These are phyloP conservation scores for Stegostoma tigrinum DNA, from an alignment of 2,113 vertebrate species.

Conservation along the genomic window DNA sequence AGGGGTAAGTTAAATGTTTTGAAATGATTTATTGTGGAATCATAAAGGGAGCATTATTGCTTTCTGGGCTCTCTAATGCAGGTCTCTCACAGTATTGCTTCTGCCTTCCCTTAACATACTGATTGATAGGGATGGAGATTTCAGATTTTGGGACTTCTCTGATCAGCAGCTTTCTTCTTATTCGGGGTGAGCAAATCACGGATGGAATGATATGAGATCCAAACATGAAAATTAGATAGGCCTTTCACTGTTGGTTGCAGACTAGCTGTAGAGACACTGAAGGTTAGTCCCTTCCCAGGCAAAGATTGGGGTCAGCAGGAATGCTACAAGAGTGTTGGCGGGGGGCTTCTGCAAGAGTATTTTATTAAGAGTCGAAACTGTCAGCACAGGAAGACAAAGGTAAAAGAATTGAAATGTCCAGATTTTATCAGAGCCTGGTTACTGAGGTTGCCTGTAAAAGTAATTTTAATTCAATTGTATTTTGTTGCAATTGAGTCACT, in stretches of 20 bases:
- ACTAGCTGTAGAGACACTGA: neutral
- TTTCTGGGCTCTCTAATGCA: neutral
- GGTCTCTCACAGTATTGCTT: neutral
- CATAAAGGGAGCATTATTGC: neutral
- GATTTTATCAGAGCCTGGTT: neutral
- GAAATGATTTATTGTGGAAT: neutral
- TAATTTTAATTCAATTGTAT: neutral
- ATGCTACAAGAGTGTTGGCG: neutral
- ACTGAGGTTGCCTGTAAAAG: neutral
- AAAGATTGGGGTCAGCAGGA: neutral
- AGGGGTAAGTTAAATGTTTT: neutral
- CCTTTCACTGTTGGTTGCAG: neutral
- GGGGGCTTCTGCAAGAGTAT: neutral
- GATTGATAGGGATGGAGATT: neutral
- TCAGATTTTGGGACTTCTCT: neutral
- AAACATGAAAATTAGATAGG: neutral
- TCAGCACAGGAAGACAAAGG: neutral
- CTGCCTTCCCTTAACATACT: neutral
- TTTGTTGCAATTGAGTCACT: neutral
- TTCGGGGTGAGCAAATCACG: neutral
- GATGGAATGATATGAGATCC: neutral
- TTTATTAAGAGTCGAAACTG: neutral
- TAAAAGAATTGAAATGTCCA: neutral
- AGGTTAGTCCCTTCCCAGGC: neutral
- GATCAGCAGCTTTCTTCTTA: neutral